Percentiles rank a stretch among this genome's conserved stretches.
Evolutionary conservation across 2,888 invertebrate species (phyloP).

Genomic region (Ophion ventricosus): DNA sequence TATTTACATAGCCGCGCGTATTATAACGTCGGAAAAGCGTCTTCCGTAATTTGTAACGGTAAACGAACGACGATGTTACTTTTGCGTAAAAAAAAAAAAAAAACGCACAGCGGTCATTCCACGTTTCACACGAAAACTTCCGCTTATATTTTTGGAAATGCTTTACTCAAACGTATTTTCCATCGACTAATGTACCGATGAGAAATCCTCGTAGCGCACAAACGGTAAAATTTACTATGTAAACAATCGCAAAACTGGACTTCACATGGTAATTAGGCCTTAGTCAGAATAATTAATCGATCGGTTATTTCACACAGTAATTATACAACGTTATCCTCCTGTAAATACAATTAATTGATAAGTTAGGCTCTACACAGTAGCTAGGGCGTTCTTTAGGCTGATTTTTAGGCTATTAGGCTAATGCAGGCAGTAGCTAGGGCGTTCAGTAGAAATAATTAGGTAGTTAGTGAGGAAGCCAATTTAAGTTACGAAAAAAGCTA

Average conservation of each 20-base stretch:
- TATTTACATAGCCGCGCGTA: conserved; percentile 50
- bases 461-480: too few relatives aligned
- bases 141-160: conserved; percentile 13
- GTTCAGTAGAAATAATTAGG: too few relatives aligned
- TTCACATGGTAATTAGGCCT: too few relatives aligned
- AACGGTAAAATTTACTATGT: background rate
- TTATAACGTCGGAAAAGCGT: background rate
- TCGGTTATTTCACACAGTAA: too few relatives aligned
- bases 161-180: conserved; percentile 3
- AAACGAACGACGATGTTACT: background rate
- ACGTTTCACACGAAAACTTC: conserved; percentile 1
- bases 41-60: conserved; percentile 10
- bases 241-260: background rate
- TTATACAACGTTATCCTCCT: too few relatives aligned
- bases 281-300: too few relatives aligned
- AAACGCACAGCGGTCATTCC: background rate
- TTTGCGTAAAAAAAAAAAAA: conserved; percentile 9
- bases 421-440: too few relatives aligned
- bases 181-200: background rate
- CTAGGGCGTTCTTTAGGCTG: too few relatives aligned
- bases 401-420: too few relatives aligned
- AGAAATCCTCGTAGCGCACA: background rate
- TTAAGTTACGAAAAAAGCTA: too few relatives aligned
- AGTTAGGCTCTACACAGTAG: too few relatives aligned
- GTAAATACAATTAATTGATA: too few relatives aligned